Percentiles rank a stretch among this genome's conserved stretches.
These are phyloP conservation scores for Drosophila sordidapex DNA, from an alignment of 2,888 invertebrate species.

Conservation along the genomic window DNA sequence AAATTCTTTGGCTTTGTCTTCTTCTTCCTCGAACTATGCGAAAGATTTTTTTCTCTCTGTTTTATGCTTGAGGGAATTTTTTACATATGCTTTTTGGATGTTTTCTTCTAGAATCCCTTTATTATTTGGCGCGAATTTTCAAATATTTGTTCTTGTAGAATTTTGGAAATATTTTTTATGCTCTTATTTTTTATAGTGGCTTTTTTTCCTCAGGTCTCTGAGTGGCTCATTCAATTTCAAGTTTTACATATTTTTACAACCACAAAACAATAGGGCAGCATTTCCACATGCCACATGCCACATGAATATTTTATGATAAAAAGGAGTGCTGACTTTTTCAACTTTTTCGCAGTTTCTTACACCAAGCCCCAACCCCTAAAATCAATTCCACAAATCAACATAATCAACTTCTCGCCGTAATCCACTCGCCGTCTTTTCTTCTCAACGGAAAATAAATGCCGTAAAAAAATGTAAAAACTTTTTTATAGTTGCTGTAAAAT, in stretches of 20 bases:
- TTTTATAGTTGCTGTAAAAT: constrained; percentile 77
- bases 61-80: not conserved
- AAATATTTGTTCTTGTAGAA: not conserved
- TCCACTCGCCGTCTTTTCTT: constrained; percentile 73
- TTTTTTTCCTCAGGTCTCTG: not conserved
- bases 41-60: constrained; percentile 21
- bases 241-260: constrained; percentile 59
- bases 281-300: constrained; percentile 64
- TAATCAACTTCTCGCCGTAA: constrained; percentile 78
- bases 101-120: not conserved
- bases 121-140: not conserved
- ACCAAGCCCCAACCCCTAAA: constrained; percentile 30
- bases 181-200: not conserved
- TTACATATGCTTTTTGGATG: not conserved
- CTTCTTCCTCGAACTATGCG: constrained; percentile 11
- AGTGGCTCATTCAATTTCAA: constrained; percentile 41
- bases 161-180: not conserved
- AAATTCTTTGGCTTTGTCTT: constrained; percentile 56
- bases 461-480: constrained; percentile 80
- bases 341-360: not conserved
- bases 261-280: constrained; percentile 49
- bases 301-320: constrained; percentile 59
- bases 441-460: constrained; percentile 62
- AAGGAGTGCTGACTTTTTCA: constrained; percentile 38
- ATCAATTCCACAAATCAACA: constrained; percentile 81